Base-by-base conservation (phyloP, 2,797 vertebrate genomes). In the Lithobates sylvaticus region DNA sequence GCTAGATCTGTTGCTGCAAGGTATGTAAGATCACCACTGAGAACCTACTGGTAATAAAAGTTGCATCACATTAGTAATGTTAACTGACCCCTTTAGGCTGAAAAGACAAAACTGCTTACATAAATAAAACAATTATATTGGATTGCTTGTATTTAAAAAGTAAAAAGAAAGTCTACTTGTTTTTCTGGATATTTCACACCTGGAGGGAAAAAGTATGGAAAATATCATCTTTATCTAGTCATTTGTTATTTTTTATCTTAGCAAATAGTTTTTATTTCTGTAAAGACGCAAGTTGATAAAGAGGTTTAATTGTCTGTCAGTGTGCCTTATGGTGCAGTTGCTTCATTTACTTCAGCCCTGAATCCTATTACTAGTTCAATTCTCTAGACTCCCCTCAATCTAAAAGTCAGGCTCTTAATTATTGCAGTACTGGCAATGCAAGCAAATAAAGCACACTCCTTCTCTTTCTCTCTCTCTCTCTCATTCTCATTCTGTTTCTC, bases 291-390 rank as follows among this genome's bases (percentile, higher is more conserved):
- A 89, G 92, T 88, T 94, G 95, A 96, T 96, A 95, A 97, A 96
- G 95, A 95, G 93, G 93, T 95, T 95, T 97, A 97, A 97, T 97
- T 96, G 96, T 96, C 94, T 97, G 94, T 95, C 96, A 96, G 93
- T 89, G 89, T 92, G 94, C 93, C 94, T 94, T 93, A 92, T 92
- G 90, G 92, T 92, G 91, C 94, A 92, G 91, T 92, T 89, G 91
- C 88, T 95, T 92, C 92, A 92, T 94, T 94, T 94, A 92, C 91
- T 93, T 90, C 93, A 92, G 91, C 91, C 90, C 83, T 91, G 91
- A 94, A 95, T 94, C 91, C 95, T 92, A 95, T 95, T 94, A 95
- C 89, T 81, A 86, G 90, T 91, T 92, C 91, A 93, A 91, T 93
- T 92, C 89, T 91, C 90, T 87, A 91, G 89, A 89, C 88, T 89